phyloP scores from a whole-genome alignment of 2,797 vertebrate genomes.

The Hemibagrus guttatus region DNA sequence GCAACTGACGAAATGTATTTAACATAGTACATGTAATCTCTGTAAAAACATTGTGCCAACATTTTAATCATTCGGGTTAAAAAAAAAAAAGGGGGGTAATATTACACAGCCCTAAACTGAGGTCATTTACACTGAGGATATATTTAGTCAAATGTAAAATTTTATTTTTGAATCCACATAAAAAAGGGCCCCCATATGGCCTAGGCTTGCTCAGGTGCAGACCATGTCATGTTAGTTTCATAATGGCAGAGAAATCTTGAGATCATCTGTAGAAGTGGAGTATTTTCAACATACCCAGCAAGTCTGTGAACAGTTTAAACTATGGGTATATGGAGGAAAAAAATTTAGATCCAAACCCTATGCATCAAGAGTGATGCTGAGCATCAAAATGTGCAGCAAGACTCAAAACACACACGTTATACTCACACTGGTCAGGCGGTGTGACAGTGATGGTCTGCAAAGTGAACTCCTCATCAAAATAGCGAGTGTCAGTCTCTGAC shows the following conservation, averaged over 20 bases:
- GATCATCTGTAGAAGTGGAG: background rate
- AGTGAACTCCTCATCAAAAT: slow-evolving; percentile 95
- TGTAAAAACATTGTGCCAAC: background rate
- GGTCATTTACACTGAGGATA: background rate
- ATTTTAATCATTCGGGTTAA: no score
- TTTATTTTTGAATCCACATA: background rate
- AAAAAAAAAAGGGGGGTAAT: background rate
- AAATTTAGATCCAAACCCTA: background rate
- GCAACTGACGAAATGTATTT: no score
- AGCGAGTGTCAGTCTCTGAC: slow-evolving; percentile 91
- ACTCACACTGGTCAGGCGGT: slow-evolving; percentile 93
- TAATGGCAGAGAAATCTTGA: background rate
- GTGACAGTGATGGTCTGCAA: slow-evolving; percentile 94
- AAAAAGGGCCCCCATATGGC: background rate
- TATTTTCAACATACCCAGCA: no score
- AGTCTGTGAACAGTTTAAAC: background rate
- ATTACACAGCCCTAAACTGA: background rate
- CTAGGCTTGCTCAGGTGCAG: background rate
- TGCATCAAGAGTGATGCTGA: background rate
- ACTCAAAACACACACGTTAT: background rate
- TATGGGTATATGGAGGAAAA: no score
- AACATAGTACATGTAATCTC: background rate
- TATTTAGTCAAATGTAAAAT: background rate
- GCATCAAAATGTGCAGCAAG: background rate
- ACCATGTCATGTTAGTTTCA: background rate